Conservation (phyloP, 1,140 invertebrate genomes). For the Drosophila pseudoananassae region DNA sequence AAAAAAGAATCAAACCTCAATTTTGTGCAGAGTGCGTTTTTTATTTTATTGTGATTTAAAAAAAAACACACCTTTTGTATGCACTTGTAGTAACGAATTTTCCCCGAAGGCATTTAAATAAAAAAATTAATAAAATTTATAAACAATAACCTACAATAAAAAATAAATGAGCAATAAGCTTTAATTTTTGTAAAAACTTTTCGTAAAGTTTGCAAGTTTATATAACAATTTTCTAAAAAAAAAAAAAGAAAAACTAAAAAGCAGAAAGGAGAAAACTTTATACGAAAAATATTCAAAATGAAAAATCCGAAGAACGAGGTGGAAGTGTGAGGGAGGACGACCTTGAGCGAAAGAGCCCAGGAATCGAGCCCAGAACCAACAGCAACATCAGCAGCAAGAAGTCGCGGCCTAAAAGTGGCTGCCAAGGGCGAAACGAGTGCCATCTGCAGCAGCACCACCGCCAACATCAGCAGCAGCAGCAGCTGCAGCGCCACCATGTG, state of each 20-base stretch:
- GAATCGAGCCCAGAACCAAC: slow-evolving; percentile 2
- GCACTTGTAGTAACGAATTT: slow-evolving; percentile 58
- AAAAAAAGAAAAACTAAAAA: too few relatives aligned
- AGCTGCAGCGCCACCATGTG: slow-evolving; percentile 72
- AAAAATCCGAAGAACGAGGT: slow-evolving; percentile 1
- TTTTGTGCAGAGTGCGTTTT: slow-evolving; percentile 24
- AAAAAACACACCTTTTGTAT: slow-evolving; percentile 29
- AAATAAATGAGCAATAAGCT: slow-evolving; percentile 51
- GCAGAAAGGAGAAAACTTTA: neutral
- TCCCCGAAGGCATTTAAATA: slow-evolving; percentile 62
- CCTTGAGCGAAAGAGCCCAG: slow-evolving; percentile 31
- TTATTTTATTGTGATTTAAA: slow-evolving; percentile 24
- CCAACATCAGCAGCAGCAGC: slow-evolving; percentile 6
- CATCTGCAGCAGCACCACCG: slow-evolving; percentile 68
- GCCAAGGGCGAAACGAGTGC: slow-evolving; percentile 69
- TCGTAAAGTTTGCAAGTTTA: slow-evolving; percentile 34
- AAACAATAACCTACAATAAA: slow-evolving; percentile 6
- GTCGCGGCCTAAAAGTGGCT: slow-evolving; percentile 69
- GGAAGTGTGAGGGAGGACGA: slow-evolving; percentile 23
- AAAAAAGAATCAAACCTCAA: slow-evolving; percentile 3
- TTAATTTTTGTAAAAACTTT: slow-evolving; percentile 59
- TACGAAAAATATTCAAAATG: neutral
- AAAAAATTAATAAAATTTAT: slow-evolving; percentile 8
- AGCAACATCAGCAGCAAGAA: slow-evolving; percentile 23
- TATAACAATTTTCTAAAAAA: slow-evolving; percentile 52